A percentile compares a stretch with the other conserved stretches of the same genome.
Evolutionary conservation across 2,797 vertebrate genomes (phyloP).

Genomic region (Neosilurus mollespiculum): DNA sequence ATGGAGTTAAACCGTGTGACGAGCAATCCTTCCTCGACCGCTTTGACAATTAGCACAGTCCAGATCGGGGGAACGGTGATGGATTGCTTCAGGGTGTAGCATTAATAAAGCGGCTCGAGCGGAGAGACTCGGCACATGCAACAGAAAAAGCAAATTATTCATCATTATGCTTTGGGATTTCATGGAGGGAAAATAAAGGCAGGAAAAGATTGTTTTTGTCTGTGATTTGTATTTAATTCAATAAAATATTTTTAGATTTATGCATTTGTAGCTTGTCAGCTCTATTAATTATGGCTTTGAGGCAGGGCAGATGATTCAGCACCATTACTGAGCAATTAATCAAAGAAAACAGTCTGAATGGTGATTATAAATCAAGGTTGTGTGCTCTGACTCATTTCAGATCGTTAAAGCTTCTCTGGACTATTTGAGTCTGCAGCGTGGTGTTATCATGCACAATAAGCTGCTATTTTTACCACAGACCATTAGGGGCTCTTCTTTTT

Average conservation of each 20-base stretch:
- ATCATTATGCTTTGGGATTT: conserved; percentile 63
- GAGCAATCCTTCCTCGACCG: conserved; percentile 41
- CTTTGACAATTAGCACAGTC: conserved; percentile 63
- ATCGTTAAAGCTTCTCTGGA: not conserved
- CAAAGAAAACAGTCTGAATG: conserved; percentile 55
- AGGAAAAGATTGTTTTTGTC: conserved; percentile 59
- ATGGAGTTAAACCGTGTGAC: conserved; percentile 25
- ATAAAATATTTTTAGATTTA: conserved; percentile 68
- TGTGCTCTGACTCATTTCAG: not conserved
- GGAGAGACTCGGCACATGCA: conserved; percentile 56
- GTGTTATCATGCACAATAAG: not conserved
- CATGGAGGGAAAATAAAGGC: conserved; percentile 63
- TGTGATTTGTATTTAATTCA: conserved; percentile 69
- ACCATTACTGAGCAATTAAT: conserved; percentile 65
- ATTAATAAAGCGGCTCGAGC: conserved; percentile 68
- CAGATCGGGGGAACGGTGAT: conserved; percentile 61
- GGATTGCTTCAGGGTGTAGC: conserved; percentile 69
- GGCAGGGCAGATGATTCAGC: conserved; percentile 55
- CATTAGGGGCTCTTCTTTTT: not conserved
- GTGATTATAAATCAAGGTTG: conserved; percentile 62
- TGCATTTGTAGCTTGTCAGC: conserved; percentile 58
- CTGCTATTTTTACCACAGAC: not conserved
- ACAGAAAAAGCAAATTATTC: conserved; percentile 75
- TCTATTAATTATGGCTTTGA: conserved; percentile 68
- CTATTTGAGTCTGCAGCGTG: not conserved